Evolutionary conservation across 92 coral and sea anemone genomes (phyloP).

Genomic region (Anthopleura xanthogrammica): DNA sequence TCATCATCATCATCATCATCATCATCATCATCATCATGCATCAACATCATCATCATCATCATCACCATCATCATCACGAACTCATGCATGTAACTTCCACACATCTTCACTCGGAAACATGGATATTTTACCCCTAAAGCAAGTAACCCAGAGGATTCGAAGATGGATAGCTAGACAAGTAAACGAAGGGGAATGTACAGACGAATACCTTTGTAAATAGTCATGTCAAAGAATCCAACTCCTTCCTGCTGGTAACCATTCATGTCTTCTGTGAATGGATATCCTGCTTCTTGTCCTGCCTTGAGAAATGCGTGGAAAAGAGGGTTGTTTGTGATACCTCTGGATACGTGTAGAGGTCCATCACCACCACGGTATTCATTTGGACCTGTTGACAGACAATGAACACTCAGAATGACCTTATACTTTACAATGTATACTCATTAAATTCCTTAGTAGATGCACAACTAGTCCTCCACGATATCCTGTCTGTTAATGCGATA

Average conservation of each 20-base stretch:
- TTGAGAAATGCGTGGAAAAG: conserved; percentile 70
- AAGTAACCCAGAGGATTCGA: too few species aligned
- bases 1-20: too few species aligned
- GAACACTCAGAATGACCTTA: background rate
- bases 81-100: too few species aligned
- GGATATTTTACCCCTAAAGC: background rate
- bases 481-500: conserved; percentile 29
- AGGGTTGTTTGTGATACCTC: conserved; percentile 70
- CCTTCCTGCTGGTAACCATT: conserved; percentile 93
- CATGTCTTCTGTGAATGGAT: conserved; percentile 81
- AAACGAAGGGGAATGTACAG: background rate
- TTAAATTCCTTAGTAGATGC: too few species aligned
- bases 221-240: conserved; percentile 80
- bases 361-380: conserved; percentile 78
- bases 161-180: too few species aligned
- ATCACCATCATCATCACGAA: too few species aligned
- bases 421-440: conserved; percentile 25
- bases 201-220: conserved; percentile 57
- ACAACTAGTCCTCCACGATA: too few species aligned
- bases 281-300: conserved; percentile 79
- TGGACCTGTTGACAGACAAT: conserved; percentile 42
- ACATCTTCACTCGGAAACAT: too few species aligned
- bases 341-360: conserved; percentile 80
- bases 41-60: too few species aligned
- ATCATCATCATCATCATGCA: too few species aligned